phyloP scores from a whole-genome alignment of 1,140 invertebrate species.

The Camponotus vicinus region DNA sequence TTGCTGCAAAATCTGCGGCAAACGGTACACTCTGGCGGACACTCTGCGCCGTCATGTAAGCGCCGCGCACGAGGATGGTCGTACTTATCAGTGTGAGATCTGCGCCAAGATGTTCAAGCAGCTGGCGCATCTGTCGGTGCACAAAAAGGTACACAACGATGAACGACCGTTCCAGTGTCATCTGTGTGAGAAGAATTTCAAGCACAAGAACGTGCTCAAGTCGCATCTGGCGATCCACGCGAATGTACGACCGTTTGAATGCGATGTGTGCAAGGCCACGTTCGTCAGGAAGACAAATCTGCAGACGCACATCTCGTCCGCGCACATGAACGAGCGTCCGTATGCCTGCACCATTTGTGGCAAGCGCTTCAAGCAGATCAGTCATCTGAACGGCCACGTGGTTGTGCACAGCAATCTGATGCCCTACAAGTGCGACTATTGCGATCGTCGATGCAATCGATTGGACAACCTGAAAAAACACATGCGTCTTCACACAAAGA shows the following conservation, averaged over 20 bases:
- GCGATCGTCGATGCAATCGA: conserved; percentile 79
- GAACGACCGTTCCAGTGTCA: conserved; percentile 91
- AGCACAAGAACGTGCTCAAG: conserved; percentile 81
- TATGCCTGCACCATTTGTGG: conserved; percentile 85
- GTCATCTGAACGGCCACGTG: conserved; percentile 81
- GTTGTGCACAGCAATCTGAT: conserved; percentile 81
- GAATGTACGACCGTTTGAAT: conserved; percentile 80
- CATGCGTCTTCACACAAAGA: conserved; percentile 79
- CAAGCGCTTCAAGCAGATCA: conserved; percentile 84
- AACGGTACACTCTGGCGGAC: conserved; percentile 81
- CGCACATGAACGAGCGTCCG: conserved; percentile 85
- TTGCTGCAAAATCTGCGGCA: conserved; percentile 85
- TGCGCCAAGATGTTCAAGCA: conserved; percentile 85
- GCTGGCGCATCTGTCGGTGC: conserved; percentile 85
- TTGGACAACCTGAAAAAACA: conserved; percentile 81
- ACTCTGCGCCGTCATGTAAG: conserved; percentile 79
- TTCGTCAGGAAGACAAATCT: conserved; percentile 81
- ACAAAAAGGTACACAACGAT: conserved; percentile 89
- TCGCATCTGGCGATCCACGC: conserved; percentile 81
- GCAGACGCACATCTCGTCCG: conserved; percentile 80
- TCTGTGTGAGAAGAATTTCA: conserved; percentile 85
- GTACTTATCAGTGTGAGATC: conserved; percentile 81
- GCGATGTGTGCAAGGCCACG: conserved; percentile 80
- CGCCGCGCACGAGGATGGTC: conserved; percentile 77
- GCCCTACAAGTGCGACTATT: conserved; percentile 80